Evolutionary conservation across 1,140 invertebrate genomes (phyloP).

Genomic region (Penaeus vannamei): DNA sequence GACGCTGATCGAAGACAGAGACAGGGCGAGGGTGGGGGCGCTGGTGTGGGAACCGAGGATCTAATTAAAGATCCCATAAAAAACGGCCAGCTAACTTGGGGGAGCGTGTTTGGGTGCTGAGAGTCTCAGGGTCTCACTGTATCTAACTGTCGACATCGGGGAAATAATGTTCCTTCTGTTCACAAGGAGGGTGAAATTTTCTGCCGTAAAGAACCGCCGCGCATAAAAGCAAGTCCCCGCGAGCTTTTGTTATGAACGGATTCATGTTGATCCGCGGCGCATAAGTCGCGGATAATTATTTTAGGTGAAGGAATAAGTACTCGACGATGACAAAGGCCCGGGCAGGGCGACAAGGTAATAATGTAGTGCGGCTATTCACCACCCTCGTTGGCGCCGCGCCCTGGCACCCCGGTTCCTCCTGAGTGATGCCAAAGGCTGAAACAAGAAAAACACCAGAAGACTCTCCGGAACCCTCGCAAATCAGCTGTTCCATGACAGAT

Average conservation of each 20-base stretch:
- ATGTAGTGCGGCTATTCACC: slow-evolving; percentile 44
- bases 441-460: neutral
- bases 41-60: too few relatives aligned
- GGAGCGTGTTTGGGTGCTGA: too few relatives aligned
- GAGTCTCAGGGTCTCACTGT: too few relatives aligned
- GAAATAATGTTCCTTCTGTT: too few relatives aligned
- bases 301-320: slow-evolving; percentile 22
- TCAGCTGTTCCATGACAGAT: too few relatives aligned
- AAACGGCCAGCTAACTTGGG: too few relatives aligned
- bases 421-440: slow-evolving; percentile 22
- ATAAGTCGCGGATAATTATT: slow-evolving; percentile 41
- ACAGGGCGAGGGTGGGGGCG: neutral
- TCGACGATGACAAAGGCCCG: slow-evolving; percentile 39
- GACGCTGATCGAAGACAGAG: slow-evolving; percentile 24
- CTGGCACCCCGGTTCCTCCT: slow-evolving; percentile 14
- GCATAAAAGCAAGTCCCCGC: neutral
- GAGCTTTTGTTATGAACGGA: neutral
- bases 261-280: neutral
- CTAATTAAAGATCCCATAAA: too few relatives aligned
- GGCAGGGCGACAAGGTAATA: slow-evolving; percentile 39
- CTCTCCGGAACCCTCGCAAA: too few relatives aligned
- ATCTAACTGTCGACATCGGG: too few relatives aligned
- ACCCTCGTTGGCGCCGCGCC: slow-evolving; percentile 48
- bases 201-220: neutral
- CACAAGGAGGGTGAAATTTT: too few relatives aligned